These are phyloP conservation scores for Phlogophora meticulosa DNA, from an alignment of 2,888 invertebrate genomes.

Conservation along the genomic window DNA sequence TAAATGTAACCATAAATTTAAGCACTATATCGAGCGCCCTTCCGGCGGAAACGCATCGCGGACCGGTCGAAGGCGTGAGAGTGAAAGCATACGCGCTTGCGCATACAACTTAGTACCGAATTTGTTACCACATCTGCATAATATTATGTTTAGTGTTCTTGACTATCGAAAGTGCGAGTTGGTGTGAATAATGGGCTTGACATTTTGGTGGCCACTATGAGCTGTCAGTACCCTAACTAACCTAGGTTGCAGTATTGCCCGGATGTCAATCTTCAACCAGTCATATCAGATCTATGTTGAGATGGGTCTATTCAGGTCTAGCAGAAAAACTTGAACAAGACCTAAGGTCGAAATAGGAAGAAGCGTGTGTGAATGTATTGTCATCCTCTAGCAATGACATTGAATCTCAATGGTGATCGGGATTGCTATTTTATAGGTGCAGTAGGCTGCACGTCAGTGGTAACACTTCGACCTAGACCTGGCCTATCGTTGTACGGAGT, in stretches of 20 bases:
- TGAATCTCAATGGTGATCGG: too few relatives aligned
- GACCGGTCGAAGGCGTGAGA: constrained; percentile 71
- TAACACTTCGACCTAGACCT: too few relatives aligned
- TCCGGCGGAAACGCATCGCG: constrained; percentile 71
- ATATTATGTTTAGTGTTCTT: constrained; percentile 46
- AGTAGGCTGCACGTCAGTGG: too few relatives aligned
- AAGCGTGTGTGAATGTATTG: too few relatives aligned
- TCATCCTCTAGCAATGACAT: too few relatives aligned
- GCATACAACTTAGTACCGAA: constrained; percentile 63
- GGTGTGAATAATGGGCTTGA: constrained; percentile 43
- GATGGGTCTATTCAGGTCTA: neutral
- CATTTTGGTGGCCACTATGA: neutral
- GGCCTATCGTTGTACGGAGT: too few relatives aligned
- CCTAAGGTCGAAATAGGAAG: too few relatives aligned
- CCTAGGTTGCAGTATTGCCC: neutral
- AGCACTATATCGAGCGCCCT: constrained; percentile 53
- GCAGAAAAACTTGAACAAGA: neutral
- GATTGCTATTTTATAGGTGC: too few relatives aligned
- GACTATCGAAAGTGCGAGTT: constrained; percentile 49
- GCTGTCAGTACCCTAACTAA: neutral
- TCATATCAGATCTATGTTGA: constrained; percentile 12
- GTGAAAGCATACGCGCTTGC: constrained; percentile 76
- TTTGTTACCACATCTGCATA: constrained; percentile 65
- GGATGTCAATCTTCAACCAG: neutral
- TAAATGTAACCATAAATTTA: constrained; percentile 50